These are phyloP conservation scores for Mus pahari DNA, from an alignment of 2,113 vertebrate genomes.

Conservation along the genomic window DNA sequence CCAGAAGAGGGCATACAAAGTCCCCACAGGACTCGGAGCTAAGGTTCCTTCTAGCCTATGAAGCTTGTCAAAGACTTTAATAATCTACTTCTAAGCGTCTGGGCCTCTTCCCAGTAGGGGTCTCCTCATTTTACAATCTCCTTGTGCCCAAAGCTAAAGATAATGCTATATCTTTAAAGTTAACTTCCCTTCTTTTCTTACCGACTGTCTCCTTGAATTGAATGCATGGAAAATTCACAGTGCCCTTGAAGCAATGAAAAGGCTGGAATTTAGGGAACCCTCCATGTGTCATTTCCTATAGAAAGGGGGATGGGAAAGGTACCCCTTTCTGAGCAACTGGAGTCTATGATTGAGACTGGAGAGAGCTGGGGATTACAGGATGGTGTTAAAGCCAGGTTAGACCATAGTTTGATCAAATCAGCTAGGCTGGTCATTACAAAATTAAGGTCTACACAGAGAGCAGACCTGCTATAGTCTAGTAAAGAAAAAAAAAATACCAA, in stretches of 20 bases:
- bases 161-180: conserved; percentile 6
- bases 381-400: too few relatives aligned
- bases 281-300: background rate
- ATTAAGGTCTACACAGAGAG: background rate
- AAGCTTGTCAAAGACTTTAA: background rate
- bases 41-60: background rate
- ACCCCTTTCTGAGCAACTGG: background rate
- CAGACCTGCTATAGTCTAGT: background rate
- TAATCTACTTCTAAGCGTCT: background rate
- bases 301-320: background rate
- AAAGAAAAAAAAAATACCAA: background rate
- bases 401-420: background rate
- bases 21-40: background rate
- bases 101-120: background rate
- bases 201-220: background rate
- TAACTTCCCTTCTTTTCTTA: conserved; percentile 46
- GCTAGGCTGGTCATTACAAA: background rate
- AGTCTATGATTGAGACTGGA: background rate
- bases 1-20: background rate
- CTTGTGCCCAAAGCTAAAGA: conserved; percentile 22
- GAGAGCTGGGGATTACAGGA: too few relatives aligned
- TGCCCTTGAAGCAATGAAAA: conserved; percentile 41
- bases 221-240: background rate
- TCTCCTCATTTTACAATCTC: conserved; percentile 10
- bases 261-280: conserved; percentile 13